Evolutionary conservation across 2,888 invertebrate species (phyloP), one percentile per base, ranked within the genome.

Genomic region (Hofmannophila pseudospretella): DNA sequence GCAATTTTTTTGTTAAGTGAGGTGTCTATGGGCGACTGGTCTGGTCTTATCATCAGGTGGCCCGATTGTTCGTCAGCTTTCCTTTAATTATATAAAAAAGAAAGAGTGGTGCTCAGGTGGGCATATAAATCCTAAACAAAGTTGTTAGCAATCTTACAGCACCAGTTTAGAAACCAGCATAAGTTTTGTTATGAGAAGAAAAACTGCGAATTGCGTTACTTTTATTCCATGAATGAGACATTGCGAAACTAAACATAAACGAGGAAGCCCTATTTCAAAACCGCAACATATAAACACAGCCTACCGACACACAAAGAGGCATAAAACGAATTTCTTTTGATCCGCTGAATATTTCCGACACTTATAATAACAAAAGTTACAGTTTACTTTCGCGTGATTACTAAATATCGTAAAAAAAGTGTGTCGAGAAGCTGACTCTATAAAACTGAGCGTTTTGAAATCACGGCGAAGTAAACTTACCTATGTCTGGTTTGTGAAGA

Each of bases 341-440:
- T 39, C 39, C 35, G 14, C 4, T 3, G 7, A 23, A 38, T n/a
- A 2, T 27, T 11, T 27, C 32, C 32, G 35, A 35, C 35, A 35
- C 32, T 22, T 22, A 12, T n/a, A 22, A 12, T 20, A 32, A 30
- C 9, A 7, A 23, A 31, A 31, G 20, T 8, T 30, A 4, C n/a
- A 22, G 10, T 20, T 32, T 32, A 11, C 22, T 22, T 22, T 20
- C 13, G n/a, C 32, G 4, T 25, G 9, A 5, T 25, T 25, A 9
- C 28, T 32, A 38, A 38, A 38, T 37, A 38, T 30, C 29, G 29
- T 33, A 38, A 38, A 38, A 34, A 28, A 34, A 20, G 19, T 38
- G 23, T 23, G 23, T n/a, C 23, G 23, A 23, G 23, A 22, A 25
- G 34, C 25, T 33, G 13, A 19, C 14, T 4, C 8, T 29, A 29